phyloP scores from a whole-genome alignment of 2,888 invertebrate species.

The Phortica magna region DNA sequence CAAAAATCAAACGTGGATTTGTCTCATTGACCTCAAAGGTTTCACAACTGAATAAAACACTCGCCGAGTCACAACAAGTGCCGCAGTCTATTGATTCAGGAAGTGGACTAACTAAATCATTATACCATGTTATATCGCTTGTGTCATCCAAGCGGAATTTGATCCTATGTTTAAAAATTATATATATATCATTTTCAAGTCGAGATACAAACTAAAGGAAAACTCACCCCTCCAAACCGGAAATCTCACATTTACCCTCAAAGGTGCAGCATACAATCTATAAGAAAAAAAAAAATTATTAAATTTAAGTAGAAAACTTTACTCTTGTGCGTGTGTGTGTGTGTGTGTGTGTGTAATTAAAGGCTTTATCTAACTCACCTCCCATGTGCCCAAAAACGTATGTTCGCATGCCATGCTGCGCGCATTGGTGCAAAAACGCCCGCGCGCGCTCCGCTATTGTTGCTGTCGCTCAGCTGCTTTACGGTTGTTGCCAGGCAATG shows the following conservation, averaged over 20 bases:
- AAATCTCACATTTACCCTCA: slow-evolving; percentile 71
- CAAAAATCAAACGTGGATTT: slow-evolving; percentile 79
- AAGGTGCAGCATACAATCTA: slow-evolving; percentile 74
- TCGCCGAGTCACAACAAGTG: slow-evolving; percentile 74
- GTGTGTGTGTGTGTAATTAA: neutral
- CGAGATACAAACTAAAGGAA: neutral
- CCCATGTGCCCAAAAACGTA: slow-evolving; percentile 80
- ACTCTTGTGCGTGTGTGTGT: neutral
- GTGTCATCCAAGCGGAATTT: slow-evolving; percentile 80
- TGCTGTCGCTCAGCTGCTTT: slow-evolving; percentile 31
- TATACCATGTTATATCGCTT: slow-evolving; percentile 83
- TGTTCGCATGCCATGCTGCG: slow-evolving; percentile 74
- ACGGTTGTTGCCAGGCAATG: neutral
- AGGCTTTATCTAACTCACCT: slow-evolving; percentile 71
- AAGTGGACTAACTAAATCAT: slow-evolving; percentile 78
- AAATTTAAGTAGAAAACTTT: slow-evolving; percentile 15
- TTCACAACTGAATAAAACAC: slow-evolving; percentile 84
- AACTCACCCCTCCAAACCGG: slow-evolving; percentile 74
- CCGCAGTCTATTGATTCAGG: slow-evolving; percentile 73
- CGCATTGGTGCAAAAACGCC: neutral
- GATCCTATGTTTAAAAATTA: slow-evolving; percentile 58
- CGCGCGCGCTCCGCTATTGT: neutral
- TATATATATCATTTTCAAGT: neutral
- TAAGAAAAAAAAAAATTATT: slow-evolving; percentile 23
- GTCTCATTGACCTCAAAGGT: slow-evolving; percentile 81